Percentiles rank a stretch among this genome's conserved stretches.
Evolutionary conservation across 30 jellyfish, hydroid and myxozoan species (phyloP).

Genomic region (Morbakka virulenta): DNA sequence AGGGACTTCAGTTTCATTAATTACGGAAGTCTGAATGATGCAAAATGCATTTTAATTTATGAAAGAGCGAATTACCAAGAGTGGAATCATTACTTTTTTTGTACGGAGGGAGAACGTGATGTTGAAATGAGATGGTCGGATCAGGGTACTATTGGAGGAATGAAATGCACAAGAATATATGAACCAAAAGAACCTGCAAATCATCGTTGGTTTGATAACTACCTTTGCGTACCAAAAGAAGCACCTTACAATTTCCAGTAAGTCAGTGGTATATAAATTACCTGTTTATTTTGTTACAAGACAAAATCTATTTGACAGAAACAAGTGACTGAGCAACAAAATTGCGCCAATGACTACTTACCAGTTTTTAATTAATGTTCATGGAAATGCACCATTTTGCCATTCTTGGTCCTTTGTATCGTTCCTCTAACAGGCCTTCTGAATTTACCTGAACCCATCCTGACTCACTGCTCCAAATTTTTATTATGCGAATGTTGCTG

Average conservation of each 20-base stretch:
- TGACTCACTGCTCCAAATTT: no score
- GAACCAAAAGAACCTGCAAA: constrained; percentile 85
- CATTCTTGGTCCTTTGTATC: no score
- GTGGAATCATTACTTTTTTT: constrained; percentile 88
- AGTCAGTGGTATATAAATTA: constrained; percentile 44
- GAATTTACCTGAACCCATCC: no score
- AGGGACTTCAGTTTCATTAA: constrained; percentile 70
- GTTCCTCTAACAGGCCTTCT: no score
- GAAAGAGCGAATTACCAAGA: constrained; percentile 93
- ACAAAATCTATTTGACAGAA: no score
- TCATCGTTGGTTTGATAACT: constrained; percentile 84
- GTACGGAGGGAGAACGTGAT: constrained; percentile 91
- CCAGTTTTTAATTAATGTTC: no score
- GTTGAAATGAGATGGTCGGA: constrained; percentile 97
- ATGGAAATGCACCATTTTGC: no score
- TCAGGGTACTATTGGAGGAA: constrained; percentile 74
- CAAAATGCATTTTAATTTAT: constrained; percentile 74
- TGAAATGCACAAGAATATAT: constrained; percentile 86
- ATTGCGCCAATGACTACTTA: no score
- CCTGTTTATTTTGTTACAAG: no score
- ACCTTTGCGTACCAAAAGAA: constrained; percentile 75
- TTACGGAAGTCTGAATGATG: constrained; percentile 26
- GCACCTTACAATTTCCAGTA: constrained; percentile 98
- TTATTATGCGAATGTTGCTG: no score
- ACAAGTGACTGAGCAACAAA: no score